A percentile compares a stretch with the other conserved stretches of the same genome.
Evolutionary conservation across 2,888 invertebrate genomes (phyloP).

Genomic region (Melinopterus prodromus): DNA sequence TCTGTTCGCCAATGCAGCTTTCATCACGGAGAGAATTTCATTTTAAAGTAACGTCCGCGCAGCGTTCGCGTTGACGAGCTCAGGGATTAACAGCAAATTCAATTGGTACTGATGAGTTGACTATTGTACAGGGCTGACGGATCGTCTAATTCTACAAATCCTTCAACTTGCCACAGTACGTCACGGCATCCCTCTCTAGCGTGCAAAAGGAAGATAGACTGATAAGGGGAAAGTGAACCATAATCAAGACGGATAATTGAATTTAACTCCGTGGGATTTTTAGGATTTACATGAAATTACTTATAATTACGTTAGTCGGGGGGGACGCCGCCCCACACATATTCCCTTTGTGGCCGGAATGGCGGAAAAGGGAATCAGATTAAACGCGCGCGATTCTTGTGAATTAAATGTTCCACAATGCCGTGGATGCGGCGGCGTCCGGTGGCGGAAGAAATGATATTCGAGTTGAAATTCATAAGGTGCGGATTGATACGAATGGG

Average conservation of each 20-base stretch:
- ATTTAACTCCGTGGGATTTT: conserved; percentile 24
- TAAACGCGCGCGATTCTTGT: background rate
- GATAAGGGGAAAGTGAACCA: background rate
- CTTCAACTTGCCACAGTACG: background rate
- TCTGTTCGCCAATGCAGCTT: background rate
- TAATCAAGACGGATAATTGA: conserved; percentile 25
- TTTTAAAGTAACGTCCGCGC: background rate
- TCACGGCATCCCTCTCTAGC: background rate
- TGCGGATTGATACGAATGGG: background rate
- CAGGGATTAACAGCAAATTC: background rate
- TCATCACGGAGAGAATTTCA: background rate
- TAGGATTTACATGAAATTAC: conserved; percentile 24
- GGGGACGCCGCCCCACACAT: background rate
- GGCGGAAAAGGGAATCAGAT: background rate
- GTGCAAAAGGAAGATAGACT: background rate
- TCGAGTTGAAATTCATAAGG: background rate
- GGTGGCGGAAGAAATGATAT: background rate
- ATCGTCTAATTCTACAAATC: conserved; percentile 4
- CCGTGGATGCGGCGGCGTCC: background rate
- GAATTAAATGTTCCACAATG: conserved; percentile 4
- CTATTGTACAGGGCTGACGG: background rate
- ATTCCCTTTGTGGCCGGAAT: background rate
- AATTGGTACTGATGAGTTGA: background rate
- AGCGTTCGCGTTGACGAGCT: background rate
- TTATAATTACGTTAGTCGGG: conserved; percentile 19